phyloP scores from a whole-genome alignment of 64 coral and sea anemone species.

The Actinia tenebrosa region DNA sequence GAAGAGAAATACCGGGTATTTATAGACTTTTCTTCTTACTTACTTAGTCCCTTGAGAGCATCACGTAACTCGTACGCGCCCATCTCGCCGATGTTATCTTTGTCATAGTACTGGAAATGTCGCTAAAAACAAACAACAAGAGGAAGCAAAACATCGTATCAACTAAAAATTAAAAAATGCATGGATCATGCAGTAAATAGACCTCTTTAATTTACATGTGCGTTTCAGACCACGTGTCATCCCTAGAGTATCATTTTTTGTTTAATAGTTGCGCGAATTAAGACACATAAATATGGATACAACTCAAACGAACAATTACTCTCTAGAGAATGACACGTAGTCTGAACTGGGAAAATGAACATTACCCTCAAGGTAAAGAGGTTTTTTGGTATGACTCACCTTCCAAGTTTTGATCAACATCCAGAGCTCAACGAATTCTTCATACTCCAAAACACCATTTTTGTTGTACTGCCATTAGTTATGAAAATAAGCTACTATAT shows the following conservation, averaged over 20 bases:
- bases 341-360: not conserved
- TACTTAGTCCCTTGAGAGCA: conserved; percentile 55
- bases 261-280: no score
- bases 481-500: not conserved
- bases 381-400: not conserved
- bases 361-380: not conserved
- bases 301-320: no score
- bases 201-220: not conserved
- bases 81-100: conserved; percentile 76
- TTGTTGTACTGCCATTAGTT: conserved; percentile 49
- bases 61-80: conserved; percentile 51
- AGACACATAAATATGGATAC: no score
- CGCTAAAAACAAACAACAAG: conserved; percentile 21
- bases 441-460: conserved; percentile 60
- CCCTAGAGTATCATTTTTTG: no score
- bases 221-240: not conserved
- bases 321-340: no score
- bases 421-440: conserved; percentile 71
- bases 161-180: no score
- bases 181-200: no score
- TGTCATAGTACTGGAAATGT: conserved; percentile 54
- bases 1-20: not conserved
- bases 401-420: conserved; percentile 66
- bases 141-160: not conserved
- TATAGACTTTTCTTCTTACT: not conserved